phyloP scores from a whole-genome alignment of 2,113 vertebrate species.

The Piprites chloris region DNA sequence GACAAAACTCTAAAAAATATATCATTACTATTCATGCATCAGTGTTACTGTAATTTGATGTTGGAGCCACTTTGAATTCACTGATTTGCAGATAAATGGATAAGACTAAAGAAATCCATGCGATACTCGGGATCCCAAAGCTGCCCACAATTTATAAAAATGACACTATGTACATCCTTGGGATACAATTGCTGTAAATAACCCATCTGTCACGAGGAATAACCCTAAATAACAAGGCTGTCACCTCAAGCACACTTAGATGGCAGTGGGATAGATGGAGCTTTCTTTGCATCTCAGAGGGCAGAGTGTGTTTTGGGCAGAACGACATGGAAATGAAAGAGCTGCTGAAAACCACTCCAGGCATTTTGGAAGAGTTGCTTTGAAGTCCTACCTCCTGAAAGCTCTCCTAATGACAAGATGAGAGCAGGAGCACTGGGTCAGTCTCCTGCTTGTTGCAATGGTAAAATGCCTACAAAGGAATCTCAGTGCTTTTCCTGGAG shows the following conservation, averaged over 20 bases:
- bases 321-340: neutral
- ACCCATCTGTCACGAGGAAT: neutral
- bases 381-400: neutral
- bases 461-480: neutral
- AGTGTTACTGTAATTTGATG: neutral
- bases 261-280: neutral
- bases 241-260: neutral
- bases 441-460: neutral
- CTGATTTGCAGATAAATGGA: neutral
- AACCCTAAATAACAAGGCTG: neutral
- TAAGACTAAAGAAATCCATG: neutral
- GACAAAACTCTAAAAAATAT: neutral
- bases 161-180: neutral
- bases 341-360: neutral
- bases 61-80: neutral
- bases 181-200: slow-evolving; percentile 9
- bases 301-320: neutral
- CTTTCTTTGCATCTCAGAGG: neutral
- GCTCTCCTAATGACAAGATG: neutral
- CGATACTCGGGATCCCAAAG: neutral
- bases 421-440: neutral
- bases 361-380: neutral
- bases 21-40: neutral
- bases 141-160: neutral
- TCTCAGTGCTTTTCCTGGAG: neutral